Evolutionary conservation across 2,797 vertebrate species (phyloP), one percentile per base, ranked within the genome.

Genomic region (Hyperoplus immaculatus): DNA sequence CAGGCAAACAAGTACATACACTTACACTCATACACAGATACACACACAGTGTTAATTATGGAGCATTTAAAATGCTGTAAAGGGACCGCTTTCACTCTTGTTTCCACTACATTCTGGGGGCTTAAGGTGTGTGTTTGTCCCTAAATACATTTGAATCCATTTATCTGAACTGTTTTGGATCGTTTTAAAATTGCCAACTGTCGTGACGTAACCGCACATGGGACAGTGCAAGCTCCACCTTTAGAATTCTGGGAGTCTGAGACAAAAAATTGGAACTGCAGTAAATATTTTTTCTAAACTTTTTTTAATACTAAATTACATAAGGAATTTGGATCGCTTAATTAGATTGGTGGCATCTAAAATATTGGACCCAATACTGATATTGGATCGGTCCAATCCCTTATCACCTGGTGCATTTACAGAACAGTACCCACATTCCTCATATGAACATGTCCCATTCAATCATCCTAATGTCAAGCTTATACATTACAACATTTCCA

Each of bases 101-200:
- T 81, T 59, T 75, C n/a, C 49, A 29, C 43, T 53, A 18, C 11
- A 3, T 80, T 68, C 93, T 86, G 69, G 50, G 83, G 93, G 91
- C 90, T 87, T 80, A 92, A 86, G 92, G 95, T 93, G 91, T 94
- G 91, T 90, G 90, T 29, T 3, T 88, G 81, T 70, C 75, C 92
- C 65, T 62, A 57, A 90, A 86, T 81, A 75, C 89, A 92, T 91
- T 90, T 70, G 85, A 91, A 72, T 90, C 92, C 39, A 63, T 78
- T 86, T 80, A 54, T 4, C 43, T 45, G 43, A 29, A 29, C 2
- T 29, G 29, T 29, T 29, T 29, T 29, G 29, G 29, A 29, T 29
- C 29, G 29, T 3, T 29, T 29, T 29, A 29, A 29, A 29, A 29
- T 29, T 29, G 29, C 29, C 29, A 3, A 29, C 29, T 29, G 3